These are phyloP conservation scores for Lophura nycthemera DNA, from an alignment of 2,113 vertebrate genomes.

Conservation along the genomic window DNA sequence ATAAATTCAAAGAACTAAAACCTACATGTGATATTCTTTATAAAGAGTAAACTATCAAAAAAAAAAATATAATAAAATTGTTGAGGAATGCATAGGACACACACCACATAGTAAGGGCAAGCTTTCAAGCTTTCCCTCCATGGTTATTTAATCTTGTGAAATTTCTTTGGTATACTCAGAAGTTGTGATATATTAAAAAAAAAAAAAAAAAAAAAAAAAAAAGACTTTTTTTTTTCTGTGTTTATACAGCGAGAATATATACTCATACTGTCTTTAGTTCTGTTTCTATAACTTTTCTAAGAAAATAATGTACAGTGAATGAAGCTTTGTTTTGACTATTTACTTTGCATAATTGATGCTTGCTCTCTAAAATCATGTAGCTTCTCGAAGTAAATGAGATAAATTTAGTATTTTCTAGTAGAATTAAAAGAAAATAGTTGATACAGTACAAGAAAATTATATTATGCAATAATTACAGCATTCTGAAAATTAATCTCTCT, in stretches of 20 bases:
- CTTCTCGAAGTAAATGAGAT: background rate
- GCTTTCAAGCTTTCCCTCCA: background rate
- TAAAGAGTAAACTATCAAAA: background rate
- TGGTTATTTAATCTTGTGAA: background rate
- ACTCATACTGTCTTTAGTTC: background rate
- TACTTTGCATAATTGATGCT: background rate
- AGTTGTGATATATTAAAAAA: background rate
- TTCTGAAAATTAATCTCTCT: background rate
- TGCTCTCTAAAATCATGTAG: background rate
- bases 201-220: no score
- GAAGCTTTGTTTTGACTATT: background rate
- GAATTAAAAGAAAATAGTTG: background rate
- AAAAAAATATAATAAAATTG: background rate
- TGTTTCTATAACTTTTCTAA: background rate
- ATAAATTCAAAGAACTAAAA: background rate
- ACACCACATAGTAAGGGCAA: background rate
- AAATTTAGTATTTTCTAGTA: background rate
- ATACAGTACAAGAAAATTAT: background rate
- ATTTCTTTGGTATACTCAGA: background rate
- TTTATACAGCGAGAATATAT: background rate
- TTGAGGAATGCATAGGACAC: background rate
- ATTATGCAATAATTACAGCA: background rate
- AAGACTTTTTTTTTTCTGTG: background rate
- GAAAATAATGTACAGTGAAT: background rate
- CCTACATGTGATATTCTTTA: fast-evolving